Conservation (phyloP, 2,797 vertebrate species). For the Fringilla coelebs region DNA sequence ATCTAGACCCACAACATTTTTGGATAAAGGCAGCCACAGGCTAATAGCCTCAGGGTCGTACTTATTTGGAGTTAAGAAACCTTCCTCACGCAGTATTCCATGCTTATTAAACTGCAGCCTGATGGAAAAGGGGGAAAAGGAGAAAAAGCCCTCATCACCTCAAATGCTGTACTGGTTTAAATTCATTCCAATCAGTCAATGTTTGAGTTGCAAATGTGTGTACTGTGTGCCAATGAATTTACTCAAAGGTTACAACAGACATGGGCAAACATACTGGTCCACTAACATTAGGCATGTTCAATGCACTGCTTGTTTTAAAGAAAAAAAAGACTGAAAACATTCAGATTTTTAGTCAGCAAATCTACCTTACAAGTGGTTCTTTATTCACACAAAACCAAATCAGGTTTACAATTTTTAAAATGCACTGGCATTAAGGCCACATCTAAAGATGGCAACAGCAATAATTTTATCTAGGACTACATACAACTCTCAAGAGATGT, state of each 20-base stretch:
- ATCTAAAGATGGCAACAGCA: neutral
- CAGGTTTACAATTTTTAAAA: neutral
- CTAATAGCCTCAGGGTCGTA: conserved; percentile 78
- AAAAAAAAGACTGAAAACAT: neutral
- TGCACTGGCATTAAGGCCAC: neutral
- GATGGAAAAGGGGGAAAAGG: neutral
- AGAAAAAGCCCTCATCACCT: neutral
- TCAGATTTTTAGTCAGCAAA: neutral
- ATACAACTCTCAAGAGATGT: neutral
- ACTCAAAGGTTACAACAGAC: neutral
- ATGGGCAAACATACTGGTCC: neutral
- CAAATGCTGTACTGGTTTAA: neutral
- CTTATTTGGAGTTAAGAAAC: conserved; percentile 80
- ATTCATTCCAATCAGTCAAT: neutral
- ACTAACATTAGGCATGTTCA: neutral
- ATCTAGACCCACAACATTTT: conserved; percentile 75
- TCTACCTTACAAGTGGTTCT: neutral
- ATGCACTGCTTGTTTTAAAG: neutral
- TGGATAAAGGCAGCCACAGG: conserved; percentile 77
- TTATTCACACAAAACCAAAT: neutral
- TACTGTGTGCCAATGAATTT: neutral
- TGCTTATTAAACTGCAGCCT: conserved; percentile 81
- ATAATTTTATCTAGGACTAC: neutral
- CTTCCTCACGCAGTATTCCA: conserved; percentile 78
- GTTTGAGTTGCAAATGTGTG: neutral